Conservation (phyloP, 2,113 vertebrate species). For the Salvelinus sp. region DNA sequence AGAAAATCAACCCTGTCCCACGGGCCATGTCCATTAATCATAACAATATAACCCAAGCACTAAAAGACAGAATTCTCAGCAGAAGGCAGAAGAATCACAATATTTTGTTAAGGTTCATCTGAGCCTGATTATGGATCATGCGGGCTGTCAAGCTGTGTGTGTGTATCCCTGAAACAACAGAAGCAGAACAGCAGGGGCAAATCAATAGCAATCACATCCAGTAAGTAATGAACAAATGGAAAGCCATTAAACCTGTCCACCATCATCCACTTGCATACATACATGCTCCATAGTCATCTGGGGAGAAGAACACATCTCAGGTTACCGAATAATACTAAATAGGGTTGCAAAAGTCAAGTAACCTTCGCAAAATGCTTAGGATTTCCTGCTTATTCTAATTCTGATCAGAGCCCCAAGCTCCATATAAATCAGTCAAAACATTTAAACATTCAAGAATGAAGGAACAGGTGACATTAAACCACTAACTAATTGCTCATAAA, state of each 20-base stretch:
- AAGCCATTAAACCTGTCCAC: constrained; percentile 26
- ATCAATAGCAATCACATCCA: constrained; percentile 53
- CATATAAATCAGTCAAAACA: background rate
- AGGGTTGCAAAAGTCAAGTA: too few species aligned
- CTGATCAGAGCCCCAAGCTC: background rate
- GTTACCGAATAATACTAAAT: too few species aligned
- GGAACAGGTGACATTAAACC: background rate
- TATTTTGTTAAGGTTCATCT: constrained; percentile 6
- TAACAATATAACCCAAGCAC: background rate
- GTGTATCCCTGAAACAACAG: constrained; percentile 4
- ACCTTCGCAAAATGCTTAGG: too few species aligned
- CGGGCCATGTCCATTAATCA: too few species aligned
- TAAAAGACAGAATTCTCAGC: background rate
- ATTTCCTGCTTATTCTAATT: background rate
- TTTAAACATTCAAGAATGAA: background rate
- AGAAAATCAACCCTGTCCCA: too few species aligned
- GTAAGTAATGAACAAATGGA: constrained; percentile 49
- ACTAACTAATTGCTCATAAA: background rate
- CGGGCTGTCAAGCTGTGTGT: background rate
- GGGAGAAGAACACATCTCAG: too few species aligned
- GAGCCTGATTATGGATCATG: background rate
- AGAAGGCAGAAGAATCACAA: background rate
- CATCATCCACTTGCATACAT: constrained; percentile 23
- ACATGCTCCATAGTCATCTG: too few species aligned
- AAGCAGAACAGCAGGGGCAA: background rate